Evolutionary conservation across 2,113 vertebrate species (phyloP), one percentile per base, ranked within the genome.

Genomic region (Erpornis zantholeuca): DNA sequence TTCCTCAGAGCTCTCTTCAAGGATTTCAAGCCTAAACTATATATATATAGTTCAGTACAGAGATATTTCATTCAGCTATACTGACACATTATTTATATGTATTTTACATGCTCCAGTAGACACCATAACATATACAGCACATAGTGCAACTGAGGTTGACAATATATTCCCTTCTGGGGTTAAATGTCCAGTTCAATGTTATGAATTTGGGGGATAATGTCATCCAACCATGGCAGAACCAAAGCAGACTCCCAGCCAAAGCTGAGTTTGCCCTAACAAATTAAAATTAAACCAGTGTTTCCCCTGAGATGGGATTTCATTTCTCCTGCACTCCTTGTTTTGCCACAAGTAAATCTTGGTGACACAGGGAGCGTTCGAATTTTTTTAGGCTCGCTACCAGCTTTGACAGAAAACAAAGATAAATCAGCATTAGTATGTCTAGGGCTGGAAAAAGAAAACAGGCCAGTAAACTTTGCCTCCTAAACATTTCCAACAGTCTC

Each of bases 121-220:
- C 82, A 94, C 86, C 87, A 86, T 82, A 96, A 96, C 92, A 95
- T 90, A 86, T n/a, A 92, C n/a, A 88, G 78, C 47, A 93, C 82
- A 83, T 81, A 93, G 52, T 70, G 90, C 93, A 96, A 95, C 79
- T 36, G 28, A 91, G 79, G 93, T 63, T 94, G 90, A 96, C 82
- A 94, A 88, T 70, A 60, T 77, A 54, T 83, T 71, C 92, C 93
- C 93, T 95, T 96, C 77, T 94, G 92, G 87, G 95, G 95, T 90
- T 96, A 96, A 95, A 96, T 1, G 72, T 97, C 92, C 94, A 92
- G 71, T 88, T 94, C 85, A 81, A 79, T 83, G 75, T 96, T 95
- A 96, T 86, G 95, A 96, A 90, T 96, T 96, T 95, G 87, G 92
- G 82, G 96, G 87, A 94, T 97, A 96, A 94, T 73, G 78, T 85